phyloP scores from a whole-genome alignment of 1,140 invertebrate genomes.

The Propsilocerus akamusi region DNA sequence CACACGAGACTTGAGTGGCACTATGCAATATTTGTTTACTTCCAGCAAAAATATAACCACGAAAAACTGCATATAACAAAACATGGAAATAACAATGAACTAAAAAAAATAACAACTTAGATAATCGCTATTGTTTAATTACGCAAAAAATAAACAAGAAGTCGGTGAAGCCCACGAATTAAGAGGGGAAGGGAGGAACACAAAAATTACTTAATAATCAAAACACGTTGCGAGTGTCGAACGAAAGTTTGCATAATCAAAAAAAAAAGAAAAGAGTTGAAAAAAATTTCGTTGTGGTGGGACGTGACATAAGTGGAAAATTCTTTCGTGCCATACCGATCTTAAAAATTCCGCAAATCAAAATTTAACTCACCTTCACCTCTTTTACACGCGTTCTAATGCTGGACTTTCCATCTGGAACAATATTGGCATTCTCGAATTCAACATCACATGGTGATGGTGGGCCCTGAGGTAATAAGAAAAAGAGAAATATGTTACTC shows the following conservation, averaged over 20 bases:
- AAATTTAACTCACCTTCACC: slow-evolving; percentile 17
- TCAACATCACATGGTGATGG: slow-evolving; percentile 63
- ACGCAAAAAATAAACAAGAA: slow-evolving; percentile 3
- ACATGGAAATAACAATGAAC: neutral
- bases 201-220: neutral
- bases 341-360: no score
- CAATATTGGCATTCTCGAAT: slow-evolving; percentile 73
- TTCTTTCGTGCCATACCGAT: no score
- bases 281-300: no score
- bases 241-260: no score
- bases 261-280: no score
- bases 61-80: neutral
- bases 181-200: no score
- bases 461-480: slow-evolving; percentile 32
- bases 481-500: slow-evolving; percentile 20
- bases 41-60: no score
- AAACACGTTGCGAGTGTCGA: no score
- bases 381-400: slow-evolving; percentile 40
- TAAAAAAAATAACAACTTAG: neutral
- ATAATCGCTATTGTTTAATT: neutral
- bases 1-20: no score
- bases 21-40: no score
- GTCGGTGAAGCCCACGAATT: no score
- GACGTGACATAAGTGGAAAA: no score
- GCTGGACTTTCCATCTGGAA: slow-evolving; percentile 71